phyloP scores from a whole-genome alignment of 2,888 invertebrate genomes.

The Apantesis nais region DNA sequence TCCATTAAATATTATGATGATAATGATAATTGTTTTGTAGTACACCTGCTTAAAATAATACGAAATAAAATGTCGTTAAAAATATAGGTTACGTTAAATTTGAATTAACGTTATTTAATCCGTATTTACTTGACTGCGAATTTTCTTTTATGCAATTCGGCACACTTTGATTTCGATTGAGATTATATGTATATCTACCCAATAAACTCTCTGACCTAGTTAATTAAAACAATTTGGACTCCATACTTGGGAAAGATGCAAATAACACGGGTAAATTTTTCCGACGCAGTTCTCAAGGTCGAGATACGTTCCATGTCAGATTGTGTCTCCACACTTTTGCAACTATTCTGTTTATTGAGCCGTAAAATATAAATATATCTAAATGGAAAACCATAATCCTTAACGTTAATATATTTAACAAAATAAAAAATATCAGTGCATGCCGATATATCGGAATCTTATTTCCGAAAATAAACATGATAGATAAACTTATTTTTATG shows the following conservation, averaged over 20 bases:
- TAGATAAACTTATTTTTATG: no score
- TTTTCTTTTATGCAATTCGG: not conserved
- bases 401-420: constrained; percentile 7
- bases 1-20: not conserved
- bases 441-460: no score
- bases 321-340: not conserved
- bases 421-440: no score
- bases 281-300: not conserved
- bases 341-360: not conserved
- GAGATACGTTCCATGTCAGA: not conserved
- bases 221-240: not conserved
- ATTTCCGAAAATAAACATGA: no score
- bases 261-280: not conserved
- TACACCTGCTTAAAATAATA: not conserved
- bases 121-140: not conserved
- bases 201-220: not conserved
- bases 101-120: not conserved
- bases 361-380: not conserved
- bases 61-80: not conserved
- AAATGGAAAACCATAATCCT: constrained; percentile 3
- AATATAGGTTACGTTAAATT: not conserved
- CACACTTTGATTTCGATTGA: not conserved
- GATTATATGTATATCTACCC: not conserved
- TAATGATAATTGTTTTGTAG: not conserved
- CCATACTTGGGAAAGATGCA: not conserved